Percentiles rank a stretch among this genome's conserved stretches.
phyloP scores from a whole-genome alignment of 2,113 vertebrate species.

The Rhadina sibilatrix region DNA sequence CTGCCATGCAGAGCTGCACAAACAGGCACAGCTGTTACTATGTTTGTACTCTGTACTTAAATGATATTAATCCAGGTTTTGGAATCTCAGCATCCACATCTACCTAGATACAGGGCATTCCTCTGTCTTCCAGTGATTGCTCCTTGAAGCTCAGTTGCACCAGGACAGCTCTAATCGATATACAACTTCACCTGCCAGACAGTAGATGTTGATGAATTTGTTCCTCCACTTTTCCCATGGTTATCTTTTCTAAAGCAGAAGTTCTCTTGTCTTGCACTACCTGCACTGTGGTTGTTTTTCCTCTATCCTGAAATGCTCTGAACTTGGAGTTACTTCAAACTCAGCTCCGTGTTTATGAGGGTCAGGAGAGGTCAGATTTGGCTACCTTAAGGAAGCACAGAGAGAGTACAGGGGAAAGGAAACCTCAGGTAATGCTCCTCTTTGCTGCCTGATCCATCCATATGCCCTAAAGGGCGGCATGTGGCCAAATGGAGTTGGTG shows the following conservation, averaged over 20 bases:
- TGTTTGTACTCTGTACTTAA: neutral
- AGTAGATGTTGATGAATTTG: neutral
- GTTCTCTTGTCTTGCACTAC: neutral
- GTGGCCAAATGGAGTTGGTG: slow-evolving; percentile 5
- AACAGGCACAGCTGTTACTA: neutral
- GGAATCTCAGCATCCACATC: neutral
- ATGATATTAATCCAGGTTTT: neutral
- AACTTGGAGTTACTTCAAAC: neutral
- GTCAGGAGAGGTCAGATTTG: neutral
- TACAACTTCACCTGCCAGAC: neutral
- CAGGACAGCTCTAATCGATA: neutral
- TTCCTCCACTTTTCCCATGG: neutral
- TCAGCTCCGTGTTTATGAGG: neutral
- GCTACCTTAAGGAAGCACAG: neutral
- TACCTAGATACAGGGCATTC: neutral
- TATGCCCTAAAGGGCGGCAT: neutral
- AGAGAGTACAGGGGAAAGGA: neutral
- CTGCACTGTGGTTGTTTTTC: neutral
- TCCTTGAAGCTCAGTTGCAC: neutral
- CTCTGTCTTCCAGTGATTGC: neutral
- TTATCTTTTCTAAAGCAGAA: neutral
- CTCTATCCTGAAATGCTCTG: neutral
- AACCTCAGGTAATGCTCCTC: neutral
- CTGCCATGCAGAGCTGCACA: neutral
- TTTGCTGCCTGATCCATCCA: neutral